These are phyloP conservation scores for Nasonovia ribisnigri DNA, from an alignment of 2,888 invertebrate species.

Conservation along the genomic window DNA sequence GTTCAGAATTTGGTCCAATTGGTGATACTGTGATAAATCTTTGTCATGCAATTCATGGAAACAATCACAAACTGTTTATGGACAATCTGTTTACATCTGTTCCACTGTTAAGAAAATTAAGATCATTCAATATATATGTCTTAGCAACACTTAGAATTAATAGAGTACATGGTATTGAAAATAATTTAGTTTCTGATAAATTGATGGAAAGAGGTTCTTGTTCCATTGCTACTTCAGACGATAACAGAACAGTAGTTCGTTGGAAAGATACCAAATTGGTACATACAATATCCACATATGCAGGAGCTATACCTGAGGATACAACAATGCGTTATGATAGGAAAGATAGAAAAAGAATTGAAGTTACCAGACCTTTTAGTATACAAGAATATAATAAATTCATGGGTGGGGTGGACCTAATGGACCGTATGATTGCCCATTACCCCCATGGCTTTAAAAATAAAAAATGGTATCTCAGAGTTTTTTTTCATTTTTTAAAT, in stretches of 20 bases:
- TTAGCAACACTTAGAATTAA: constrained; percentile 42
- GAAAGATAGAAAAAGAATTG: constrained; percentile 58
- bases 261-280: constrained; percentile 65
- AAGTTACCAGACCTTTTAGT: constrained; percentile 54
- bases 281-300: constrained; percentile 64
- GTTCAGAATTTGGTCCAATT: neutral
- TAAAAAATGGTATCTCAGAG: constrained; percentile 19
- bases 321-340: constrained; percentile 62
- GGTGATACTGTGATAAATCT: constrained; percentile 8
- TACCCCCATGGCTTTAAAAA: constrained; percentile 37
- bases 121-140: neutral
- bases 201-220: constrained; percentile 47
- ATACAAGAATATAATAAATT: constrained; percentile 64
- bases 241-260: constrained; percentile 65
- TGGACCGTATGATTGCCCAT: constrained; percentile 17
- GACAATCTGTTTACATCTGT: constrained; percentile 7
- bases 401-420: constrained; percentile 60
- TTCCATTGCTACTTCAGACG: constrained; percentile 61
- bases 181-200: constrained; percentile 51
- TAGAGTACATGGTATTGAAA: constrained; percentile 39
- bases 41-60: neutral
- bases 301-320: constrained; percentile 60
- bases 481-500: constrained; percentile 22
- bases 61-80: neutral
- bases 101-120: neutral